These are phyloP conservation scores for Creontiades dilutus DNA, from an alignment of 2,888 invertebrate genomes.

Conservation along the genomic window DNA sequence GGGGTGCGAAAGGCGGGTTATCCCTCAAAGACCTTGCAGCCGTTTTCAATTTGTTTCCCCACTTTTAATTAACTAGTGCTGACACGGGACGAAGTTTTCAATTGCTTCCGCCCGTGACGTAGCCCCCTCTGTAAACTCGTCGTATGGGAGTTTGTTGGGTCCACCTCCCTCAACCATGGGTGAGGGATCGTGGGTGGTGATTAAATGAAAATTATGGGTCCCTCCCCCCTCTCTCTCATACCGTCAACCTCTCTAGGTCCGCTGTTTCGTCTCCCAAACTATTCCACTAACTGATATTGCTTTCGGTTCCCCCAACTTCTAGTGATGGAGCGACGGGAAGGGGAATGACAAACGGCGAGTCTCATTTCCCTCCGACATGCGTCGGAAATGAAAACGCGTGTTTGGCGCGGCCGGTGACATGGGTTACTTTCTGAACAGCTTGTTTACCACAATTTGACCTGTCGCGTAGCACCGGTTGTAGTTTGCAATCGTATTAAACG, in stretches of 20 bases:
- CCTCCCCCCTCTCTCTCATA: background rate
- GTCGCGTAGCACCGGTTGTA: background rate
- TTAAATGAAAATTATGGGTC: conserved; percentile 58
- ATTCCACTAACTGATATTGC: conserved; percentile 59
- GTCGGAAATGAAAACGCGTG: conserved; percentile 58
- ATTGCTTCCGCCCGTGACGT: conserved; percentile 6
- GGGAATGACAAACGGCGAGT: conserved; percentile 11
- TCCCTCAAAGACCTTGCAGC: conserved; percentile 40
- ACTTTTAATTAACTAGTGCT: conserved; percentile 59
- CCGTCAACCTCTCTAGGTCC: conserved; percentile 34
- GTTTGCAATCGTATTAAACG: background rate
- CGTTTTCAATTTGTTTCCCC: conserved; percentile 59
- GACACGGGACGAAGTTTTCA: conserved; percentile 53
- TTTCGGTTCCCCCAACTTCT: background rate
- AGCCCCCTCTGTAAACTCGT: background rate
- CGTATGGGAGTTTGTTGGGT: background rate
- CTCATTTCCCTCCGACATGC: conserved; percentile 54
- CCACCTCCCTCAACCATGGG: background rate
- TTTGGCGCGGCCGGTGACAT: conserved; percentile 5
- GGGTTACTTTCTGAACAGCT: conserved; percentile 13
- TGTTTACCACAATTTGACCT: conserved; percentile 28
- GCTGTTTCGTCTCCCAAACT: conserved; percentile 33
- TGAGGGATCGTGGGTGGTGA: background rate
- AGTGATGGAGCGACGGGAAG: background rate
- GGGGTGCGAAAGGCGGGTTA: background rate